Base-by-base conservation (phyloP, 2,113 vertebrate species). In the Canis aureus region DNA sequence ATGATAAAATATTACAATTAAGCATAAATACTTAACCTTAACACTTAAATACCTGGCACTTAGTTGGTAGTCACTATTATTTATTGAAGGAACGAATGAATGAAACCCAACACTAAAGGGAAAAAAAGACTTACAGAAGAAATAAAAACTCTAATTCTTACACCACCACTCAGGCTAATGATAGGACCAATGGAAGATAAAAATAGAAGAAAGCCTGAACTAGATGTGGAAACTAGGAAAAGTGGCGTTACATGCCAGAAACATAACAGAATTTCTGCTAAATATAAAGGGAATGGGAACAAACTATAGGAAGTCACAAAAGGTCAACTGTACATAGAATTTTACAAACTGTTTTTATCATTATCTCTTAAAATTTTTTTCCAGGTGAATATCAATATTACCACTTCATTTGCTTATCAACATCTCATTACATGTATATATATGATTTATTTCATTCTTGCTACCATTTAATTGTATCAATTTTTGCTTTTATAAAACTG, bases 401-500 rank as follows among this genome's bases (percentile, higher is more conserved):
- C 43, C 62, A 91, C 25, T 84, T 85, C 16, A 88, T 16, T 73
- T 88, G 64, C 81, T 60, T 53, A 69, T 64, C 57, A 88, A 71
- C 10, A 23, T 64, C 67, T 69, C 49, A 66, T 76, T 83, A 25
- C 62, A 66, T n/a, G 16, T 62, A 62, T 78, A 71, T 6, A 35
- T 57, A 76, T 74, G 9, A 83, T 69, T 69, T 87, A 67, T 66
- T 94, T 66, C 80, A 66, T 49, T 69, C 27, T 74, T 87, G 20
- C n/a, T 88, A 62, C 83, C 22, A 55, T 93, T 95, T 90, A 86
- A 82, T 53, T 69, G 11, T 38, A 87, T 73, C 84, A 35, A 53
- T 71, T 57, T 84, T 86, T 35, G 7, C 29, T 95, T 89, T 94
- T 64, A 83, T 13, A 35, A 62, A 93, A 93, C n/a, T 84, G 53